A percentile compares a stretch with the other conserved stretches of the same genome.
phyloP scores from a whole-genome alignment of 1,140 invertebrate genomes.

The Panagrolaimus sp. region DNA sequence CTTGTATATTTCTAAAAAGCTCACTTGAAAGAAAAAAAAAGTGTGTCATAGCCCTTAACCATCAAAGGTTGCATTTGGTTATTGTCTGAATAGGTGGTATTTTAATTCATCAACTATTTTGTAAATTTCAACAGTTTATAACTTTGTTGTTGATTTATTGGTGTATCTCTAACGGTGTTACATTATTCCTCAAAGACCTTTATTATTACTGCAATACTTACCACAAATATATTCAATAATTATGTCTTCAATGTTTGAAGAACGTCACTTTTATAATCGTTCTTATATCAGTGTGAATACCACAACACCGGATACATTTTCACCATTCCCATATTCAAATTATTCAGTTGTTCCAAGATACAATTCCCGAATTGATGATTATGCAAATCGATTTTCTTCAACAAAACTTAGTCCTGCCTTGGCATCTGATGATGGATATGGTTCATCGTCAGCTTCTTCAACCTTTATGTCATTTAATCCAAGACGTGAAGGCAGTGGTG shows the following conservation, averaged over 20 bases:
- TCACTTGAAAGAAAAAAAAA: too few species aligned
- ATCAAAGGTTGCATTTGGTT: too few species aligned
- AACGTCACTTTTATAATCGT: conserved; percentile 2
- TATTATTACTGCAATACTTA: too few species aligned
- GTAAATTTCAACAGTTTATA: too few species aligned
- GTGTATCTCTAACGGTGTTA: too few species aligned
- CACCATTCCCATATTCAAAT: conserved; percentile 7
- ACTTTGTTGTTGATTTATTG: too few species aligned
- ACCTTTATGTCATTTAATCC: conserved; percentile 3
- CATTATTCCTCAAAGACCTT: too few species aligned
- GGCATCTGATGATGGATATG: conserved; percentile 10
- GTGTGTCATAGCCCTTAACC: too few species aligned
- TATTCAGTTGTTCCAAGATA: conserved; percentile 4
- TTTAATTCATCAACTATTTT: too few species aligned
- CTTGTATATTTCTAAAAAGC: too few species aligned
- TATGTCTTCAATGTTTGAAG: not conserved
- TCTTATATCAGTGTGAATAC: conserved; percentile 7
- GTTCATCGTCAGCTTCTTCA: not conserved
- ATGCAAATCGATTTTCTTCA: conserved; percentile 8
- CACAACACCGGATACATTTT: not conserved
- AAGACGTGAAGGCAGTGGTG: not conserved
- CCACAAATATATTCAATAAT: not conserved
- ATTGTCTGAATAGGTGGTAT: too few species aligned
- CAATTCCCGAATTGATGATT: conserved; percentile 3
- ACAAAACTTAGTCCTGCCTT: not conserved